A percentile compares a stretch with the other conserved stretches of the same genome.
Conservation (phyloP, 1,140 invertebrate species). For the Vollenhovia emeryi region DNA sequence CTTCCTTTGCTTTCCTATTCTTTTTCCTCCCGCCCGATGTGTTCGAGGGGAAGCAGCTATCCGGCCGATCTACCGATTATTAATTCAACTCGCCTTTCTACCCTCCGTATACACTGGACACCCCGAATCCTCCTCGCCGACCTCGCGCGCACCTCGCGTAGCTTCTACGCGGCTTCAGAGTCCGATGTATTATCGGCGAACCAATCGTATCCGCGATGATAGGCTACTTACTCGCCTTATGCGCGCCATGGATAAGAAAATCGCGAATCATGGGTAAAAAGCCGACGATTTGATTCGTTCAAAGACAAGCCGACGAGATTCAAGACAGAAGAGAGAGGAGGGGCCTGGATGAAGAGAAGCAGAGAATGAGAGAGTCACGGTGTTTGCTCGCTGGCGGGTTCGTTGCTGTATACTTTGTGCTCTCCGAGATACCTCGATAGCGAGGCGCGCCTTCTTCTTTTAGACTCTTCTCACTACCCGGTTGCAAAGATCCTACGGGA, state of each 20-base stretch:
- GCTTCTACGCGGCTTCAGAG: constrained; percentile 19
- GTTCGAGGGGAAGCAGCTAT: constrained; percentile 71
- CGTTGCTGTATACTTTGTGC: constrained; percentile 70
- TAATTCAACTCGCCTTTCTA: constrained; percentile 79
- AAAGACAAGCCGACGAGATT: constrained; percentile 1
- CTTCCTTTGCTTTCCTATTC: constrained; percentile 71
- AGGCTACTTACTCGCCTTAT: constrained; percentile 37
- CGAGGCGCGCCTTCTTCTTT: constrained; percentile 62
- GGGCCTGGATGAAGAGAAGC: neutral
- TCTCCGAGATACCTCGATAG: constrained; percentile 76
- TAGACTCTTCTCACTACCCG: constrained; percentile 54
- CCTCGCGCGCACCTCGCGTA: neutral
- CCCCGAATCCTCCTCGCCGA: constrained; percentile 23
- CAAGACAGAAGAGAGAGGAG: neutral
- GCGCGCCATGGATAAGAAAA: constrained; percentile 58
- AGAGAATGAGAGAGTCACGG: constrained; percentile 64
- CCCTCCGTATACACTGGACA: constrained; percentile 45
- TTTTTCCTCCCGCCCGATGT: constrained; percentile 57
- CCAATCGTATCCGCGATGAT: constrained; percentile 46
- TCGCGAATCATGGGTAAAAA: neutral
- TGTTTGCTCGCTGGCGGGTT: constrained; percentile 69
- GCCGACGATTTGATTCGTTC: constrained; percentile 6
- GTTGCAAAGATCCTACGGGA: constrained; percentile 71
- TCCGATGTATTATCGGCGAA: neutral
- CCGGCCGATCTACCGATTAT: constrained; percentile 79